These are phyloP conservation scores for Taurulus bubalis DNA, from an alignment of 2,113 vertebrate species.

Conservation along the genomic window DNA sequence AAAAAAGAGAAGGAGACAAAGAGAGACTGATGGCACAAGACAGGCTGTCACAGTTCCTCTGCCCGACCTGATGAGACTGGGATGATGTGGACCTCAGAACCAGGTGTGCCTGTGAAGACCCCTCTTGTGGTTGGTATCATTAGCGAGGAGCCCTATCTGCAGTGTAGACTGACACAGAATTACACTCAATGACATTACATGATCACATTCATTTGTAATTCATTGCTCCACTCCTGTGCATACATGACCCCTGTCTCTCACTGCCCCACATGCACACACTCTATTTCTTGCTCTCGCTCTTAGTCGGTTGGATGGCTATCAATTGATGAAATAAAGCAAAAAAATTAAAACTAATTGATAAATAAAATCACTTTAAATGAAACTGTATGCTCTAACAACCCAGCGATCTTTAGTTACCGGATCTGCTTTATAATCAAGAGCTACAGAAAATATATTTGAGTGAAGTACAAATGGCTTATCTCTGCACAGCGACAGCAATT, in stretches of 20 bases:
- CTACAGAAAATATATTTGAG: neutral
- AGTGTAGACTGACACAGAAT: neutral
- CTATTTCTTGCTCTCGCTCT: neutral
- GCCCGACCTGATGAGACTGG: neutral
- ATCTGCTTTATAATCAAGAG: neutral
- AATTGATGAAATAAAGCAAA: neutral
- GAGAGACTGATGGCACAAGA: neutral
- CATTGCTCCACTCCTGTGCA: neutral
- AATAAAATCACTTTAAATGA: too few species aligned
- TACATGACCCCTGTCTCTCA: neutral
- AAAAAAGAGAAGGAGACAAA: neutral
- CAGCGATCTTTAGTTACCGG: neutral
- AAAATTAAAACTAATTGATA: too few species aligned
- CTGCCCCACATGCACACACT: neutral
- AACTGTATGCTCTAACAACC: too few species aligned
- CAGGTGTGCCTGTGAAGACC: neutral
- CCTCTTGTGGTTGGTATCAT: neutral
- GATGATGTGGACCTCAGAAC: neutral
- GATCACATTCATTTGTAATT: neutral
- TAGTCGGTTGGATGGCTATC: neutral
- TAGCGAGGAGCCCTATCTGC: neutral
- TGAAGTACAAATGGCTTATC: neutral
- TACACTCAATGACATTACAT: neutral
- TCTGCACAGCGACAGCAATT: neutral
- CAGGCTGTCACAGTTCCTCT: neutral